Evolutionary conservation across 2,797 vertebrate species (phyloP), one percentile per base, ranked within the genome.

Genomic region (Cyclopterus lumpus): DNA sequence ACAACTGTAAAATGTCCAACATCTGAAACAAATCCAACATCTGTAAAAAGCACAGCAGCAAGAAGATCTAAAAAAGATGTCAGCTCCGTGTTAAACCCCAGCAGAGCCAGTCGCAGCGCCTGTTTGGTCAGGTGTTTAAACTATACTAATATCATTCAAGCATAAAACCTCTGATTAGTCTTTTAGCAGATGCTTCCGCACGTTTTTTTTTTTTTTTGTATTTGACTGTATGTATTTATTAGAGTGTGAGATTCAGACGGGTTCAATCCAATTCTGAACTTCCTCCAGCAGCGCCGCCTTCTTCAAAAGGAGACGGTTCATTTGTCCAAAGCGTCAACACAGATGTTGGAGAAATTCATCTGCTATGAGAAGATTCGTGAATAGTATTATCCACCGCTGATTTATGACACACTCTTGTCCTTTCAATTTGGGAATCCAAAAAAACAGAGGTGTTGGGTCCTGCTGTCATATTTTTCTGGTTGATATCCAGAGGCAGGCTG

Each of bases 321-420:
- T 75, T 59, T 60, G 63, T 75, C 65, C 57, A 73, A 68, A 63
- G 48, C 66, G 30, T 63, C 67, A 60, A 67, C 40, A 69, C 67
- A 84, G 61, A 64, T 75, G 72, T 44, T 48, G 53, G 53, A 73
- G n/a, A 8, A 40, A n/a, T 22, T 70, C 46, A 32, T 14, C 18
- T 9, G 24, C 11, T 28, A 60, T 44, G 10, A 60, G 34, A 46
- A 62, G 59, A 65, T 60, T 54, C 11, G 11, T 38, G 38, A 48
- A 40, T 51, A n/a, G 60, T 12, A 3, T 15, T 2, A 64, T 64
- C 72, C 48, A 65, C 22, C 6, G 32, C 22, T 51, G 38, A 61
- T 62, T 66, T 1, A 8, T 15, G 5, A 22, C 51, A 62, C 32
- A 54, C 20, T 7, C 54, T 12, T 42, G 12, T 53, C 12, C 48